These are phyloP conservation scores for Vanessa tameamea DNA, from an alignment of 1,140 invertebrate species.

Conservation along the genomic window DNA sequence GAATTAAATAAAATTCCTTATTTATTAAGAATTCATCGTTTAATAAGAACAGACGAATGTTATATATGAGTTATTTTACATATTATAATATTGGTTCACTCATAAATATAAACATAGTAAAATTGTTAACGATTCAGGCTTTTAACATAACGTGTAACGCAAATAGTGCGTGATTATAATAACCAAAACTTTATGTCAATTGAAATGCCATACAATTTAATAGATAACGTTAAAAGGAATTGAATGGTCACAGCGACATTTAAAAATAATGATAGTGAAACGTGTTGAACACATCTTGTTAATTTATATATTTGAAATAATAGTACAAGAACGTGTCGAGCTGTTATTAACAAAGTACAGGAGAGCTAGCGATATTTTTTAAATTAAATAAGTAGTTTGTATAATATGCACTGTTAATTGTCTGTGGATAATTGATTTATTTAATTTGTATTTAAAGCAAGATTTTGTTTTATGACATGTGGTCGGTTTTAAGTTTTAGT, in stretches of 20 bases:
- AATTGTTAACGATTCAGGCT: neutral
- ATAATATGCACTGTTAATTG: neutral
- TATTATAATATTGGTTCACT: too few species aligned
- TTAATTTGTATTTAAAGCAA: neutral
- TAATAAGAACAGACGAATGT: too few species aligned
- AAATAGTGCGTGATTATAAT: neutral
- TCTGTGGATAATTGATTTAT: neutral
- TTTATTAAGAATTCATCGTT: too few species aligned
- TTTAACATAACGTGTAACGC: neutral
- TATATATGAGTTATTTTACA: too few species aligned
- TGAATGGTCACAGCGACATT: constrained; percentile 7
- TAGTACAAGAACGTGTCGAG: neutral
- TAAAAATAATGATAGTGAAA: constrained; percentile 6
- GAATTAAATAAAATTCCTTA: too few species aligned
- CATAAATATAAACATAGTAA: too few species aligned
- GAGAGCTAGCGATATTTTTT: neutral
- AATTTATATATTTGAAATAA: constrained; percentile 12
- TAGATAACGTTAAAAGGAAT: constrained; percentile 5
- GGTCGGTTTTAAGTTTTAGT: too few species aligned
- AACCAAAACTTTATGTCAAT: neutral
- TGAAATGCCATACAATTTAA: constrained; percentile 1
- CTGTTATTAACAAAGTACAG: neutral
- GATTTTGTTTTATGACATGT: too few species aligned
- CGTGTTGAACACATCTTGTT: constrained; percentile 7
- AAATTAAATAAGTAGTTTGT: neutral